phyloP scores from a whole-genome alignment of 2,113 vertebrate species.

The Lepus europaeus region DNA sequence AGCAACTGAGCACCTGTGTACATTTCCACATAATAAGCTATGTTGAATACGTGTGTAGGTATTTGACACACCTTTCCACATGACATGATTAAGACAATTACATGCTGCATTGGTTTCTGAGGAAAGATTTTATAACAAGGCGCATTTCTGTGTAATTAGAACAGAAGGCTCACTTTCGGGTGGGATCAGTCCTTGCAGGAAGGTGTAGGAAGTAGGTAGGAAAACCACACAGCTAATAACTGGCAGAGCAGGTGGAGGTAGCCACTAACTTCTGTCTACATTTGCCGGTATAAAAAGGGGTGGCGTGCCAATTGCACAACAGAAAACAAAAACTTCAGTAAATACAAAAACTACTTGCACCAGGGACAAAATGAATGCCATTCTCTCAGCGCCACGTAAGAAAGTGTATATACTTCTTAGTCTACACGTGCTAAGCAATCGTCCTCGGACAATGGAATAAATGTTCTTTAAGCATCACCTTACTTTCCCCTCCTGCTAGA shows the following conservation, averaged over 20 bases:
- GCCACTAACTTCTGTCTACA: not conserved
- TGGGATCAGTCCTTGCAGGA: not conserved
- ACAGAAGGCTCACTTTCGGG: not conserved
- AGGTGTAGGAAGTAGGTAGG: not conserved
- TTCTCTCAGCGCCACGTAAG: not conserved
- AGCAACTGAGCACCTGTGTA: not conserved
- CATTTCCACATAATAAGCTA: not conserved
- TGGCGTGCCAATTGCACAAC: not conserved
- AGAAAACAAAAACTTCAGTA: not conserved
- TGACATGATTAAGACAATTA: not conserved
- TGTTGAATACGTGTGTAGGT: not conserved
- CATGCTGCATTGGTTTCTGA: not conserved
- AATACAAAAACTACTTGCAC: not conserved
- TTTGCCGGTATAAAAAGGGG: not conserved
- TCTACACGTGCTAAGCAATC: not conserved
- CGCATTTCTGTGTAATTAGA: slow-evolving; percentile 8
- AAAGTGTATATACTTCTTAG: not conserved
- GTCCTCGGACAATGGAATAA: not conserved
- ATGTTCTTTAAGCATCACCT: not conserved
- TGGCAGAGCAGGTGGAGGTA: not conserved
- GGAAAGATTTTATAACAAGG: not conserved
- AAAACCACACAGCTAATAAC: not conserved
- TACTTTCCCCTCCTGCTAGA: not conserved
- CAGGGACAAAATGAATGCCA: not conserved
- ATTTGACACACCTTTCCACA: not conserved